Conservation (phyloP, 2,113 vertebrate species). For the Myotis lucifugus region DNA sequence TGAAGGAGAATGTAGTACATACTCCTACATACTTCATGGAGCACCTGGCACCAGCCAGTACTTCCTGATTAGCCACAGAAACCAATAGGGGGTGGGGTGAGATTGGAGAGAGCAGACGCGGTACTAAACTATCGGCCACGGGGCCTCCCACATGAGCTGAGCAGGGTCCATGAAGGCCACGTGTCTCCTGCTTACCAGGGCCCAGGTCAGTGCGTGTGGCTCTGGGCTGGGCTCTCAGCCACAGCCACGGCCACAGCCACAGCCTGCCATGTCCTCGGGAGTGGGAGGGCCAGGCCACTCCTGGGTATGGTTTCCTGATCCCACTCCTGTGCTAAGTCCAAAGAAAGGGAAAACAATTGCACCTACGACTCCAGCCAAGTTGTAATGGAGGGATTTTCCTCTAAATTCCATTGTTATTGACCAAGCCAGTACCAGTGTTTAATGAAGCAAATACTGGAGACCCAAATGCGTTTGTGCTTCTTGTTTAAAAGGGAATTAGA, state of each 20-base stretch:
- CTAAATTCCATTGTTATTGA: neutral
- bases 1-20: neutral
- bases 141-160: too few species aligned
- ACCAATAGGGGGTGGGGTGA: neutral
- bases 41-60: neutral
- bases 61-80: slow-evolving; percentile 8
- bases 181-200: slow-evolving; percentile 46
- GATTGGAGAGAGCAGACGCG: neutral
- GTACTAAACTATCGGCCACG: neutral
- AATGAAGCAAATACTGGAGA: slow-evolving; percentile 9
- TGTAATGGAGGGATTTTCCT: neutral
- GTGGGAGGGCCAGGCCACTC: neutral
- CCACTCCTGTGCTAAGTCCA: neutral
- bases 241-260: neutral
- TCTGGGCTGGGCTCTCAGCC: neutral
- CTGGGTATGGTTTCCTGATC: slow-evolving; percentile 16
- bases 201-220: neutral
- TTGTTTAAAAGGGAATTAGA: neutral
- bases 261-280: neutral
- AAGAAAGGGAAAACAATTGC: slow-evolving; percentile 28
- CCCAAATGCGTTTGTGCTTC: neutral
- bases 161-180: neutral
- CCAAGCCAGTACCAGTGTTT: neutral
- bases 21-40: neutral
- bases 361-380: neutral